Conservation (phyloP, 1,140 invertebrate genomes). For the Pseudomyrmex dendroicus region DNA sequence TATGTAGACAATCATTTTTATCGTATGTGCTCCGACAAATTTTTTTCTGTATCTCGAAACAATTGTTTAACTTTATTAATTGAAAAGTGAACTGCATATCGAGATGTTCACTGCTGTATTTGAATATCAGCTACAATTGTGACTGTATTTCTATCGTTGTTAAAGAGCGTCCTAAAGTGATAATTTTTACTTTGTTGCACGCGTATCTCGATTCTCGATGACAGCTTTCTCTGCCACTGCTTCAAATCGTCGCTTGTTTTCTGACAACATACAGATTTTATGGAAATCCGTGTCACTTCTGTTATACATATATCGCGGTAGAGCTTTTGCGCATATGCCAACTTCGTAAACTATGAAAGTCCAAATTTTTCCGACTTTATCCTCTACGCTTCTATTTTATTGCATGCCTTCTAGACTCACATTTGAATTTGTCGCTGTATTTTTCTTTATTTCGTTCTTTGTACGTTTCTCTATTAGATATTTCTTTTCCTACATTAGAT, state of each 20-base stretch:
- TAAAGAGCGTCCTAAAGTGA: constrained; percentile 26
- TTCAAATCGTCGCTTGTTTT: constrained; percentile 48
- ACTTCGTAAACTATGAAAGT: constrained; percentile 48
- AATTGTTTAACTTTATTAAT: constrained; percentile 38
- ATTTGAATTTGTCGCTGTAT: constrained; percentile 32
- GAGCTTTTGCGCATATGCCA: constrained; percentile 44
- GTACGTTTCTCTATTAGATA: constrained; percentile 22
- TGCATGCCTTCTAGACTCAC: neutral
- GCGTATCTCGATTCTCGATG: constrained; percentile 35
- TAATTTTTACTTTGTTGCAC: constrained; percentile 25
- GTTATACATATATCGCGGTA: constrained; percentile 8
- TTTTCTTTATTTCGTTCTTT: constrained; percentile 31
- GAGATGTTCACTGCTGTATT: no score
- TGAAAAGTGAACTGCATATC: constrained; percentile 8
- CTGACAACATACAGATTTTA: constrained; percentile 49
- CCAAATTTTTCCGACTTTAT: constrained; percentile 48
- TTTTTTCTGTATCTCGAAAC: constrained; percentile 35
- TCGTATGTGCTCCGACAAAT: neutral
- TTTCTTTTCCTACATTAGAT: constrained; percentile 14
- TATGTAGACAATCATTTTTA: neutral
- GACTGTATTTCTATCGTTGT: constrained; percentile 1
- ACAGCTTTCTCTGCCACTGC: constrained; percentile 33
- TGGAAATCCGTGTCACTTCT: constrained; percentile 44
- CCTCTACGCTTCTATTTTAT: constrained; percentile 28
- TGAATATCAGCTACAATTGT: no score